Evolutionary conservation across 2,888 invertebrate genomes (phyloP), one percentile per base, ranked within the genome.

Genomic region (Agrotis clavis): DNA sequence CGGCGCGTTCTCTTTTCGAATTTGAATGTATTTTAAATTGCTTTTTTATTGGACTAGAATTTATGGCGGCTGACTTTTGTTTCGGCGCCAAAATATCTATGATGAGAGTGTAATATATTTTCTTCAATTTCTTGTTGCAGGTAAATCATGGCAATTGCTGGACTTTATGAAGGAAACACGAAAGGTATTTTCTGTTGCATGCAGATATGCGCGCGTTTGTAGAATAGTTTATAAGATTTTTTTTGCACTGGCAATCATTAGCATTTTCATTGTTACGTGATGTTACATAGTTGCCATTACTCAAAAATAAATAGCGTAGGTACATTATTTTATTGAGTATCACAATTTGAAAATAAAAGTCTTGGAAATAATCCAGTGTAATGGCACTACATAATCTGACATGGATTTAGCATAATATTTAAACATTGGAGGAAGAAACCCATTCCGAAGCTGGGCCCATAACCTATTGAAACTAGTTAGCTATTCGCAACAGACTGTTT

Each of bases 31-130:
- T 93, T 94, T 93, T 92, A 93, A 94, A 95, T 95, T 95, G 93
- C 94, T 94, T 95, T 95, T 95, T 95, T 95, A 95, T 95, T 95
- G 93, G 95, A 90, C 90, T 92, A 90, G 90, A 94, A 95, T 95
- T 95, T 95, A 95, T 94, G 90, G 89, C 86, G 85, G 89, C 89
- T 88, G 88, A 90, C 88, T 88, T 92, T 89, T 90, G 90, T 92
- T 92, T 93, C 92, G 92, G 93, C 90, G 94, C 94, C 94, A 93
- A 92, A 92, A 80, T 81, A 84, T 87, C 87, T 87, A 87, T 90
- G 86, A 90, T 88, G 87, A 88, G 82, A 88, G 82, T 83, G 75
- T 81, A 65, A 65, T 76, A 85, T 85, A 87, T 83, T 82, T 88
- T 83, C 78, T 76, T 79, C 69, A 51, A 14, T 81, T 79, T 79